Evolutionary conservation across 2,797 vertebrate species (phyloP).

Genomic region (Bryconaethiops microstoma): DNA sequence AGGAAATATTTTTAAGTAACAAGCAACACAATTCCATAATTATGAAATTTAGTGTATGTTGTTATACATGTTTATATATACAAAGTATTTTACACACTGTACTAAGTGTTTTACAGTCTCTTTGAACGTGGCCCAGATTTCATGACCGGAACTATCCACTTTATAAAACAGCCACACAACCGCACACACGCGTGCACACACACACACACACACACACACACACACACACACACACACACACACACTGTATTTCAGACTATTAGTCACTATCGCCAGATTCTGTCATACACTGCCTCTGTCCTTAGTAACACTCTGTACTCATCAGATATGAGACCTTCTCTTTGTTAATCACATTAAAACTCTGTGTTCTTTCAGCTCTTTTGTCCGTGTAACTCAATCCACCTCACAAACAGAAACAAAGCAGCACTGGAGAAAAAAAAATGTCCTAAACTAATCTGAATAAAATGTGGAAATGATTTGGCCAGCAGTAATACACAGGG

Average conservation of each 20-base stretch:
- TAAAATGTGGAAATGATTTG: conserved; percentile 74
- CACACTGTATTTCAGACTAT: not conserved
- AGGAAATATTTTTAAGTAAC: too few species aligned
- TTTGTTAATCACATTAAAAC: conserved; percentile 32
- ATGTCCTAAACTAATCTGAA: conserved; percentile 54
- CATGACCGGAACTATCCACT: too few species aligned
- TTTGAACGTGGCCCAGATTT: too few species aligned
- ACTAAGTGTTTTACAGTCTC: too few species aligned
- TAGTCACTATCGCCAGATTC: not conserved
- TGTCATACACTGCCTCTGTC: not conserved
- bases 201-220: too few species aligned
- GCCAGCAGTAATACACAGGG: conserved; percentile 57
- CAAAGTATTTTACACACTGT: too few species aligned
- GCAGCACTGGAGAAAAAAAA: conserved; percentile 43
- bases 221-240: too few species aligned
- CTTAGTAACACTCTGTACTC: conserved; percentile 5
- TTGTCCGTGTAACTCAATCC: conserved; percentile 44
- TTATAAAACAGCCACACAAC: too few species aligned
- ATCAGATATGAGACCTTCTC: conserved; percentile 1
- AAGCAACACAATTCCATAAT: too few species aligned
- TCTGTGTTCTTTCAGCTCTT: conserved; percentile 20
- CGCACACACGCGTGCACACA: too few species aligned
- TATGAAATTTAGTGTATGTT: too few species aligned
- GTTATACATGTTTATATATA: too few species aligned
- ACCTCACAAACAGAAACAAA: conserved; percentile 48